Conservation (phyloP, 2,113 vertebrate genomes). For the Pteruthius melanotis region DNA sequence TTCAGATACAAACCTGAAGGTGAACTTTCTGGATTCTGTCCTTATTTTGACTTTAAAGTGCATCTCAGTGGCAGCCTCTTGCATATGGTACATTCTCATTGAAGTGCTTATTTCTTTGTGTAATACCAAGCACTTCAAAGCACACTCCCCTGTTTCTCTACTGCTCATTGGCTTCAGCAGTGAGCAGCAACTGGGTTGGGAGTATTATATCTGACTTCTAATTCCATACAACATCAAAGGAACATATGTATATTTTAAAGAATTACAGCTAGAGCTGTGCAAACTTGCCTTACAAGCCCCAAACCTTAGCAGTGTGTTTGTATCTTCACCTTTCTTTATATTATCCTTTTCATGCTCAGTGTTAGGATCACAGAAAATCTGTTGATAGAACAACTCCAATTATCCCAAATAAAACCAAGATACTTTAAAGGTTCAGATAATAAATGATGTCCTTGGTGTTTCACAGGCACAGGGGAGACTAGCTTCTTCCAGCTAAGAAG, state of each 20-base stretch:
- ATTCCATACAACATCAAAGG: conserved; percentile 47
- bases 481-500: background rate
- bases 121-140: conserved; percentile 50
- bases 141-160: background rate
- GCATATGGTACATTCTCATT: background rate
- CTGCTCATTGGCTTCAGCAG: conserved; percentile 29
- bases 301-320: background rate
- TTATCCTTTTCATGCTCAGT: background rate
- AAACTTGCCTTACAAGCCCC: conserved; percentile 24
- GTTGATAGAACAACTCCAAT: conserved; percentile 15
- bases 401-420: conserved; percentile 3
- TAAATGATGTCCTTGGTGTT: background rate
- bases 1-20: background rate
- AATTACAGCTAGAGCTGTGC: background rate
- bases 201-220: conserved; percentile 4
- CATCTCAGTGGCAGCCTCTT: background rate
- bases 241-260: conserved; percentile 54
- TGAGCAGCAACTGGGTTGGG: background rate
- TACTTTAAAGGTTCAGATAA: background rate
- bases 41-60: conserved; percentile 17
- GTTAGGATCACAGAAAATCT: conserved; percentile 16
- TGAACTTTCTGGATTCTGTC: background rate
- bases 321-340: conserved; percentile 8
- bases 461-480: background rate
- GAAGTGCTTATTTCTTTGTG: background rate